Percentiles rank a stretch among this genome's conserved stretches.
Evolutionary conservation across 2,888 invertebrate species (phyloP).

Genomic region (Halictus ligatus): DNA sequence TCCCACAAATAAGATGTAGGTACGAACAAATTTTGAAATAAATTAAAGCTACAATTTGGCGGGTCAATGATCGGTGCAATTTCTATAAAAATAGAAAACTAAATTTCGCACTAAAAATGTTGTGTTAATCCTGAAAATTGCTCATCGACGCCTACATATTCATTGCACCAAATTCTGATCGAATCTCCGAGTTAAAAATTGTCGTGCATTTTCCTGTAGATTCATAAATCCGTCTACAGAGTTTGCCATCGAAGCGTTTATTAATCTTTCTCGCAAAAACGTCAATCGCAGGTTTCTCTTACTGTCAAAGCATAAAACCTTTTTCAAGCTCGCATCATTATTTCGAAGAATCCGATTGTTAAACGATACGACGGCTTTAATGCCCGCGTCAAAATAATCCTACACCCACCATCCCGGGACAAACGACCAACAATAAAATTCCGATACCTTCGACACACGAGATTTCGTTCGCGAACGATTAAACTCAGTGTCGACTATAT

Average conservation of each 20-base stretch:
- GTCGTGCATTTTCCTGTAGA: neutral
- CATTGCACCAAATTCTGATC: too few species aligned
- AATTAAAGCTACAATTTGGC: too few species aligned
- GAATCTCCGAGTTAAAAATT: neutral
- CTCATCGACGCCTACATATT: too few species aligned
- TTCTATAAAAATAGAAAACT: too few species aligned
- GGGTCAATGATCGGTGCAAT: too few species aligned
- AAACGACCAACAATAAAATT: neutral
- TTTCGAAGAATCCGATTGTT: neutral
- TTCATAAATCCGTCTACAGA: neutral
- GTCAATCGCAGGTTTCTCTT: neutral
- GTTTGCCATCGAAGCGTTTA: neutral
- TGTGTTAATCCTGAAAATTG: too few species aligned
- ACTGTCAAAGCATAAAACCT: neutral
- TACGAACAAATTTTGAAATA: too few species aligned
- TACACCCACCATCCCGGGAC: neutral
- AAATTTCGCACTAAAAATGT: too few species aligned
- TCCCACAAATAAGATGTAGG: too few species aligned
- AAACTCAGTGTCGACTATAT: neutral
- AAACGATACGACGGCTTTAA: neutral
- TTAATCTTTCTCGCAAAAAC: neutral
- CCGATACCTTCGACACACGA: neutral
- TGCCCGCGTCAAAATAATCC: neutral
- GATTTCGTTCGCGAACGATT: neutral
- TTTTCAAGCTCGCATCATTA: neutral